Conservation (phyloP, 2,797 vertebrate species). For the Gephyroberyx darwinii region DNA sequence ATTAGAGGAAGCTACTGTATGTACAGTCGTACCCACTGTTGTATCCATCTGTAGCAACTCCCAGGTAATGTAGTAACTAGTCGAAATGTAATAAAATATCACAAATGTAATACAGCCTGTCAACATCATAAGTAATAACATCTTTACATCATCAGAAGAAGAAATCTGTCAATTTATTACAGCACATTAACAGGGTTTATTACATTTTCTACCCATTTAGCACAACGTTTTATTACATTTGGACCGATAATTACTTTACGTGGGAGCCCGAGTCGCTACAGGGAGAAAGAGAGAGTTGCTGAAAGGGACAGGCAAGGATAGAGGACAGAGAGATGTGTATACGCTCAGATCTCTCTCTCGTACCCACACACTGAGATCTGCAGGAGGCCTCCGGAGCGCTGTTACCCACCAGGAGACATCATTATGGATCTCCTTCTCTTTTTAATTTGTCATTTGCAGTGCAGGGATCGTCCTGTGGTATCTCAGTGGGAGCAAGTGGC, state of each 20-base stretch:
- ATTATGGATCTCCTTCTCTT: conserved; percentile 22
- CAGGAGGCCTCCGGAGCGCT: conserved; percentile 1
- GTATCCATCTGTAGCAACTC: background rate
- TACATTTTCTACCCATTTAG: conserved; percentile 13
- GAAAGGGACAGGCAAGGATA: conserved; percentile 4
- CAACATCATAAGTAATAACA: conserved; percentile 31
- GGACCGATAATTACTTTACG: background rate
- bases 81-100: background rate
- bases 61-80: background rate
- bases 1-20: no score
- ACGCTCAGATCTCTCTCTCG: conserved; percentile 6
- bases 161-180: conserved; percentile 15
- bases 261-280: background rate
- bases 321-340: background rate
- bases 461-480: background rate
- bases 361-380: conserved; percentile 1
- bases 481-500: background rate
- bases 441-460: conserved; percentile 39
- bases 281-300: background rate
- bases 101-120: conserved; percentile 1
- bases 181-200: conserved; percentile 19
- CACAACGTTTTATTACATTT: conserved; percentile 18
- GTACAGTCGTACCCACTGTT: no score
- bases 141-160: conserved; percentile 20
- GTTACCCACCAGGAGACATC: conserved; percentile 31